A percentile compares a stretch with the other conserved stretches of the same genome.
Conservation (phyloP, 2,113 vertebrate genomes). For the Echinops telfairi region DNA sequence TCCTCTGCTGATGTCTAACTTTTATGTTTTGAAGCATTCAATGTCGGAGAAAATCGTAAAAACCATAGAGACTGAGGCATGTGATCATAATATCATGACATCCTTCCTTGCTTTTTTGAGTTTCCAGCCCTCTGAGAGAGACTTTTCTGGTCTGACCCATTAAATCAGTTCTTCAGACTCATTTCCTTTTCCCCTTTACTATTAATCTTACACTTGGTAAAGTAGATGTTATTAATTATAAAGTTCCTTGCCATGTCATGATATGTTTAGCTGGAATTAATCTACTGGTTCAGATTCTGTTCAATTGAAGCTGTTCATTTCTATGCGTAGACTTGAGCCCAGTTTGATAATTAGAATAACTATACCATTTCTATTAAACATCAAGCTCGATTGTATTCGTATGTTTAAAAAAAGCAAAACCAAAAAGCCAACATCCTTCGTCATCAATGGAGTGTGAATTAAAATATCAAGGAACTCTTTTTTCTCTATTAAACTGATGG, state of each 20-base stretch:
- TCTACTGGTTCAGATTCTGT: neutral
- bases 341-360: slow-evolving; percentile 52
- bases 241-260: slow-evolving; percentile 30
- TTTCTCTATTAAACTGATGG: neutral
- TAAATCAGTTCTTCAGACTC: slow-evolving; percentile 48
- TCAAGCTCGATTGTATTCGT: slow-evolving; percentile 9
- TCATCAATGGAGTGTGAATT: slow-evolving; percentile 27
- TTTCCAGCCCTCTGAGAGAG: slow-evolving; percentile 29
- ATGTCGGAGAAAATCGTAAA: slow-evolving; percentile 58
- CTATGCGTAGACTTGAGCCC: slow-evolving; percentile 37
- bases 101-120: neutral
- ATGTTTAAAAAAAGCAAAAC: neutral
- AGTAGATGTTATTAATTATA: slow-evolving; percentile 56
- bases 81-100: neutral
- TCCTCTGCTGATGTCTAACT: slow-evolving; percentile 22
- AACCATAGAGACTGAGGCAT: slow-evolving; percentile 27
- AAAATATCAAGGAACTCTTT: slow-evolving; percentile 32
- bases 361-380: slow-evolving; percentile 41
- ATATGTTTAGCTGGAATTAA: slow-evolving; percentile 30
- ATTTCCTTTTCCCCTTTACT: slow-evolving; percentile 55
- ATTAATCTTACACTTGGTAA: slow-evolving; percentile 40
- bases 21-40: slow-evolving; percentile 66
- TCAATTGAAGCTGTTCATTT: slow-evolving; percentile 56
- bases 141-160: slow-evolving; percentile 33
- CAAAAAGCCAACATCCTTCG: neutral